Conservation (phyloP, 2,113 vertebrate species). For the Phoenicopterus ruber region DNA sequence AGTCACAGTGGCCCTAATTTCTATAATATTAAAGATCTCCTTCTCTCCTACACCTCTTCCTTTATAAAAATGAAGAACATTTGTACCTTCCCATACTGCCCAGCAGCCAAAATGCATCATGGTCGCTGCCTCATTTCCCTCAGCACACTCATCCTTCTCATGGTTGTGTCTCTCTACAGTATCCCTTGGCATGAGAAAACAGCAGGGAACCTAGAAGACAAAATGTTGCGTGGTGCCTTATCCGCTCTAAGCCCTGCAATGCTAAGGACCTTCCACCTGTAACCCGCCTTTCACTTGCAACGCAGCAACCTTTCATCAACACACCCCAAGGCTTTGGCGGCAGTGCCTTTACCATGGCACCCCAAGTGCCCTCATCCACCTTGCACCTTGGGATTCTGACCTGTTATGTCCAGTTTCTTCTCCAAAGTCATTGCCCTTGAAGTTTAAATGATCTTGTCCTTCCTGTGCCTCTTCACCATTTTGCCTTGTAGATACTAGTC, state of each 20-base stretch:
- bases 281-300: neutral
- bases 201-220: neutral
- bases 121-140: neutral
- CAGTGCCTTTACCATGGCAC: fast-evolving
- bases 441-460: neutral
- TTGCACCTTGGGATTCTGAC: neutral
- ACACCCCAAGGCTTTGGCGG: fast-evolving
- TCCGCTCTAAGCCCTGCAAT: neutral
- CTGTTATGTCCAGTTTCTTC: neutral
- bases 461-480: neutral
- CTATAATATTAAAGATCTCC: fast-evolving
- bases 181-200: neutral
- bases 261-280: neutral
- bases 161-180: neutral
- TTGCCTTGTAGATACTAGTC: neutral
- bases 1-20: neutral
- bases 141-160: neutral
- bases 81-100: fast-evolving
- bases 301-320: neutral
- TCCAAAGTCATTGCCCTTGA: neutral
- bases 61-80: neutral
- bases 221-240: neutral
- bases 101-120: fast-evolving
- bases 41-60: neutral
- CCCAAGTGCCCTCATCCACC: neutral